Percentiles rank a stretch among this genome's conserved stretches.
These are phyloP conservation scores for Hormiphora californensis DNA, from an alignment of 37 sponge, comb jelly and placozoan species.

Conservation along the genomic window DNA sequence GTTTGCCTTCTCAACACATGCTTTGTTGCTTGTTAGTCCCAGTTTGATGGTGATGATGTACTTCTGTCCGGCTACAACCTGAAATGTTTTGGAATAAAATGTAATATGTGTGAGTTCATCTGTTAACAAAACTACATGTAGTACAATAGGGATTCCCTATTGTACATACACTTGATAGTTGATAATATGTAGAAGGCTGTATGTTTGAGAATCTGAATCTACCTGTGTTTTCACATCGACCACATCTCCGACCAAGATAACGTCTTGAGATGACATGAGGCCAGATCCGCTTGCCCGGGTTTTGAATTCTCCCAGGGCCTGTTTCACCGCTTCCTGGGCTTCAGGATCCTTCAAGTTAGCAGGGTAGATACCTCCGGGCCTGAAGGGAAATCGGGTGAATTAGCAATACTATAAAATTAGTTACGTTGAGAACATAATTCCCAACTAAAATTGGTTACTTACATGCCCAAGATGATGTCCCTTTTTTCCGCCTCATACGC, in stretches of 20 bases:
- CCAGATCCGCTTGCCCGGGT: not conserved
- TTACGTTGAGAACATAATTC: not conserved
- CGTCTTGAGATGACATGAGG: not conserved
- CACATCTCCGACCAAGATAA: conserved; percentile 13
- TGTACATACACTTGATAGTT: not conserved
- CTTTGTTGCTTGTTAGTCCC: not conserved
- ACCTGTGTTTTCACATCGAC: conserved; percentile 21
- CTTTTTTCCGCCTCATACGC: not conserved
- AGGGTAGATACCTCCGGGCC: not conserved
- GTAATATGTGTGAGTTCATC: too few relatives aligned
- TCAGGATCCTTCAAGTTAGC: not conserved
- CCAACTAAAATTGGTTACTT: not conserved
- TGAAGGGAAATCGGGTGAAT: not conserved
- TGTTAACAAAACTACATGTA: too few relatives aligned
- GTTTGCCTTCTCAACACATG: not conserved
- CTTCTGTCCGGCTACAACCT: conserved; percentile 40
- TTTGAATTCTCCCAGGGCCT: conserved; percentile 24
- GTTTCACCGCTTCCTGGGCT: not conserved
- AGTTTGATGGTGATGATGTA: not conserved
- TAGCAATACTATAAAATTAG: not conserved
- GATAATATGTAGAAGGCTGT: not conserved
- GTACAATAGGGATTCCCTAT: too few relatives aligned
- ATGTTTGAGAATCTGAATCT: not conserved
- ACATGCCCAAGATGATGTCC: not conserved
- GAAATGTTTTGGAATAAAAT: too few relatives aligned